Evolutionary conservation across 2,797 vertebrate species (phyloP).

Genomic region (Crax fasciolata): DNA sequence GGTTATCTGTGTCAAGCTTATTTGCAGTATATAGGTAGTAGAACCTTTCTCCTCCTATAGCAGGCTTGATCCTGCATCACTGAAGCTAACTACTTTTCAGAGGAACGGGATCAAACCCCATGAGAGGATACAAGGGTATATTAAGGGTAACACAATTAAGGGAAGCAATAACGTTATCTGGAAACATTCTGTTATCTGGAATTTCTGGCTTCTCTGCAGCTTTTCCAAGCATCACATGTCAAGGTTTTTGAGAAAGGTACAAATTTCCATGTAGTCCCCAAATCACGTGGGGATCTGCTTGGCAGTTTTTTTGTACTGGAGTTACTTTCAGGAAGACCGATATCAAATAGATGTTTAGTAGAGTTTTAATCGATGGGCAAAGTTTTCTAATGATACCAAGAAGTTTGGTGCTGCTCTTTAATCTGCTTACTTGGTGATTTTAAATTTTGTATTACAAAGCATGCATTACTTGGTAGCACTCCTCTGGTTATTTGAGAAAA

Average conservation of each 20-base stretch:
- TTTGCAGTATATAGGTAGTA: neutral
- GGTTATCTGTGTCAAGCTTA: neutral
- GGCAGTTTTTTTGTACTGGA: neutral
- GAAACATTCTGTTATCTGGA: slow-evolving; percentile 37
- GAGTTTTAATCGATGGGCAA: neutral
- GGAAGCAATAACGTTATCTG: slow-evolving; percentile 59
- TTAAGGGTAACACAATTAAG: slow-evolving; percentile 46
- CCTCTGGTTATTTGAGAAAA: neutral
- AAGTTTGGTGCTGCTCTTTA: neutral
- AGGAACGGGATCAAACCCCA: neutral
- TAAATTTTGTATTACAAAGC: neutral
- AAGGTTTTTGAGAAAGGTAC: slow-evolving; percentile 18
- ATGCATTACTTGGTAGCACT: neutral
- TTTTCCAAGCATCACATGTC: slow-evolving; percentile 27
- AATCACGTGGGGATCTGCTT: neutral
- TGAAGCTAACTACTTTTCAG: neutral
- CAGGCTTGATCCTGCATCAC: neutral
- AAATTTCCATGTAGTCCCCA: neutral
- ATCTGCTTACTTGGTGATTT: neutral
- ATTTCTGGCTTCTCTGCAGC: slow-evolving; percentile 24
- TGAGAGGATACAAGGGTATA: slow-evolving; percentile 16
- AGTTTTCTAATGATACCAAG: neutral
- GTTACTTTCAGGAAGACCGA: neutral
- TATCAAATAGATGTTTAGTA: neutral
- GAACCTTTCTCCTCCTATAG: neutral